Percentiles rank a stretch among this genome's conserved stretches.
These are phyloP conservation scores for Promerops cafer DNA, from an alignment of 2,113 vertebrate species.

Conservation along the genomic window DNA sequence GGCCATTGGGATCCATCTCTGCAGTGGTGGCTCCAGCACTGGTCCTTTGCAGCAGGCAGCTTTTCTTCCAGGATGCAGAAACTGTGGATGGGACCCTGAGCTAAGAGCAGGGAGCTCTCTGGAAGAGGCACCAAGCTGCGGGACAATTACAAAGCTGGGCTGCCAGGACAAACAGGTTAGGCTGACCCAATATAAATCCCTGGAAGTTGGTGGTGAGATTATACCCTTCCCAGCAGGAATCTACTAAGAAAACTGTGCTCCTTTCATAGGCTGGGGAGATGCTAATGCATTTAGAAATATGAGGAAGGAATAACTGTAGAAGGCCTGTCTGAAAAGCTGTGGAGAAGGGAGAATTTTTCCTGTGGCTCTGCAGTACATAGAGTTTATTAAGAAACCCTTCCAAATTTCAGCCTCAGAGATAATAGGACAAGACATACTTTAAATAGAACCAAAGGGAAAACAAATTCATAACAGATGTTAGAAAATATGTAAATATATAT, in stretches of 20 bases:
- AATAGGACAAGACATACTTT: slow-evolving; percentile 32
- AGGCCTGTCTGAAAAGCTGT: neutral
- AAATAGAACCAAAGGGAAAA: slow-evolving; percentile 46
- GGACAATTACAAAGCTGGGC: neutral
- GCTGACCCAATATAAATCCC: neutral
- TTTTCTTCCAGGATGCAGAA: neutral
- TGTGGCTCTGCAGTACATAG: neutral
- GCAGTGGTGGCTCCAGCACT: neutral
- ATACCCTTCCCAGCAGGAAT: neutral
- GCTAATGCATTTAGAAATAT: neutral
- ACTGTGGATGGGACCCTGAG: neutral
- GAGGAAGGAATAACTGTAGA: neutral
- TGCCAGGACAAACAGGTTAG: neutral
- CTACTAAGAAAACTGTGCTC: neutral
- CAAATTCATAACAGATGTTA: slow-evolving; percentile 47
- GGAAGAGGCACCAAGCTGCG: neutral
- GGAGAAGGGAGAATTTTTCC: neutral
- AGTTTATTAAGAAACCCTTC: neutral
- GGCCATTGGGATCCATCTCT: neutral
- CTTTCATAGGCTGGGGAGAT: neutral
- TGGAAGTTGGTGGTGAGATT: neutral
- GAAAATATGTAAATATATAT: slow-evolving; percentile 53
- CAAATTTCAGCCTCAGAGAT: slow-evolving; percentile 1
- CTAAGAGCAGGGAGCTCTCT: neutral
- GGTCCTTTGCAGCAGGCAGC: neutral